Conservation (phyloP, 2,888 invertebrate species). For the Pseudoips prasinana region DNA sequence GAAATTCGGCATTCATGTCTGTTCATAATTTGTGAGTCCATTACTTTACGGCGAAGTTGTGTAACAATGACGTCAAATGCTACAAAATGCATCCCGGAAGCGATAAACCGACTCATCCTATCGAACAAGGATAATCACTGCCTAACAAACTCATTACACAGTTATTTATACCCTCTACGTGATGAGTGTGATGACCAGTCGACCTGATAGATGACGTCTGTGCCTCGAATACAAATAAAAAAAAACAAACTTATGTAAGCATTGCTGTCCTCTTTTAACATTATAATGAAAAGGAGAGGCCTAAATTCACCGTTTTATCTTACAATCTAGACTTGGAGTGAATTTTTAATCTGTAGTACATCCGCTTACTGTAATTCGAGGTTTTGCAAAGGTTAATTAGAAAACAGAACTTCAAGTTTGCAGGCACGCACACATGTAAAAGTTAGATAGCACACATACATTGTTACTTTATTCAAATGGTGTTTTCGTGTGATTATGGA, state of each 20-base stretch:
- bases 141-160: conserved; percentile 39
- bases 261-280: conserved; percentile 15
- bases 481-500: too few relatives aligned
- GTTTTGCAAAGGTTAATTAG: too few relatives aligned
- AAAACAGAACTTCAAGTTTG: too few relatives aligned
- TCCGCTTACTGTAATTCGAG: conserved; percentile 21
- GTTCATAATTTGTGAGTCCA: too few relatives aligned
- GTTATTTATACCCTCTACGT: conserved; percentile 62
- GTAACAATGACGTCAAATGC: conserved; percentile 21
- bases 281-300: conserved; percentile 17
- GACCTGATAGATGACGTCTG: conserved; percentile 55
- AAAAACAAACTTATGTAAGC: too few relatives aligned
- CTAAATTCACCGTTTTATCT: conserved; percentile 27
- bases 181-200: conserved; percentile 59
- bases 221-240: conserved; percentile 25
- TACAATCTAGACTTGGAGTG: conserved; percentile 25
- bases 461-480: too few relatives aligned
- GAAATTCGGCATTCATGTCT: too few relatives aligned
- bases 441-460: too few relatives aligned
- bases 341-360: conserved; percentile 27
- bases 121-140: conserved; percentile 32
- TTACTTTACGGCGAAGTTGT: too few relatives aligned
- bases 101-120: conserved; percentile 6
- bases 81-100: conserved; percentile 22
- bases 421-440: too few relatives aligned